Evolutionary conservation across 2,797 vertebrate genomes (phyloP).

Genomic region (Ptychobarbus kaznakovi): DNA sequence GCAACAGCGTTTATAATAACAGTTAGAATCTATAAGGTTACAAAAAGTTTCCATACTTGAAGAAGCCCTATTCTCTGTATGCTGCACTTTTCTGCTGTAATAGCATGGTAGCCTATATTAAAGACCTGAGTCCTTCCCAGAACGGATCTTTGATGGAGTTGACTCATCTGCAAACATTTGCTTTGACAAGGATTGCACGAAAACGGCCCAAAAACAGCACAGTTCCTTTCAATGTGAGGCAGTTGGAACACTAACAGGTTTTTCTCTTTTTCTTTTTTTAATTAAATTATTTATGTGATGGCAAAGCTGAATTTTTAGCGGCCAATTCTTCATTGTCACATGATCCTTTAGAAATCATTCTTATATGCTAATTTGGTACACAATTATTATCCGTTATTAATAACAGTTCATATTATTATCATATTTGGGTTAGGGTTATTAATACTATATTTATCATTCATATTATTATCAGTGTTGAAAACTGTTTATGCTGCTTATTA

Average conservation of each 20-base stretch:
- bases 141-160: neutral
- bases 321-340: neutral
- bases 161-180: conserved; percentile 4
- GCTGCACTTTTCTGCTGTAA: neutral
- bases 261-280: neutral
- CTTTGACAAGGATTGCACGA: neutral
- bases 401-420: neutral
- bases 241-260: neutral
- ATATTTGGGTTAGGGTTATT: too few species aligned
- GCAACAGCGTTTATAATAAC: neutral
- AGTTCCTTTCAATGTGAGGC: neutral
- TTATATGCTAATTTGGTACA: neutral
- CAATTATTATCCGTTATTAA: neutral
- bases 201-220: neutral
- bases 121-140: neutral
- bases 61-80: neutral
- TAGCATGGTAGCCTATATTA: neutral
- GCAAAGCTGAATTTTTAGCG: neutral
- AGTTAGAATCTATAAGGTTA: neutral
- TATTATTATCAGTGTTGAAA: neutral
- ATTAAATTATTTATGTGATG: too few species aligned
- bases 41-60: neutral
- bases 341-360: neutral
- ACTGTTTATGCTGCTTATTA: neutral
- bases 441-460: too few species aligned